Base-by-base conservation (phyloP, 2,888 invertebrate genomes). In the Chrysolina haemoptera region DNA sequence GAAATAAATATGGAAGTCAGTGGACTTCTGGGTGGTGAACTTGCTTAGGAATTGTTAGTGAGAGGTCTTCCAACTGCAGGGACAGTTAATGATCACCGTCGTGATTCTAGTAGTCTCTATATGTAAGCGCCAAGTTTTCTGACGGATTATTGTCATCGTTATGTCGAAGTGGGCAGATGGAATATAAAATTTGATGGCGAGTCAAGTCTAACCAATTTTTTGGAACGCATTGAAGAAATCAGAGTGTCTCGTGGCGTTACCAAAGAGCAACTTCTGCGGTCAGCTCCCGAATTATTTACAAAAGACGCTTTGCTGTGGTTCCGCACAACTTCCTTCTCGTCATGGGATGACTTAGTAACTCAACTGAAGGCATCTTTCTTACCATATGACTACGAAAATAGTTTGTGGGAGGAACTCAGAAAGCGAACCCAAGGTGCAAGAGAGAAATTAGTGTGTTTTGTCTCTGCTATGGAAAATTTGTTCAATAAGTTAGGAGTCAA, bases 381-480 rank as follows among this genome's bases (percentile, higher is more conserved):
- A 35, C 71, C 71, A n/a, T 53, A 35, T 27, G 71, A 75, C 43
- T 75, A 73, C 50, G 70, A 73, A 18, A 10, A 46, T 10, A 41
- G 12, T 1, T n/a, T 76, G 0, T 71, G 63, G 70, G 65, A 68
- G 12, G 73, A 74, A 22, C 68, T 76, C 16, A 12, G 62, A 4
- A 11, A 48, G 40, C 50, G 76, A 3, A 76, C 76, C 12, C 74
- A 76, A 59, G 70, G 71, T 1, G 6, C 48, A 12, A 14, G 53
- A 0, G 71, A 74, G 20, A 62, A 63, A 48, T 14, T 68, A 41
- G 40, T 65, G 12, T 41, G 11, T 9, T 76, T 48, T 68, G 41
- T 76, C 1, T 48, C 68, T 2, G 55, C 9, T 14, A 76, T 74
- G 76, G 65, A 71, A 18, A 65, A 63, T 40, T n/a, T 74, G 11